Conservation (phyloP, 2,113 vertebrate species). For the Burhinus oedicnemus region DNA sequence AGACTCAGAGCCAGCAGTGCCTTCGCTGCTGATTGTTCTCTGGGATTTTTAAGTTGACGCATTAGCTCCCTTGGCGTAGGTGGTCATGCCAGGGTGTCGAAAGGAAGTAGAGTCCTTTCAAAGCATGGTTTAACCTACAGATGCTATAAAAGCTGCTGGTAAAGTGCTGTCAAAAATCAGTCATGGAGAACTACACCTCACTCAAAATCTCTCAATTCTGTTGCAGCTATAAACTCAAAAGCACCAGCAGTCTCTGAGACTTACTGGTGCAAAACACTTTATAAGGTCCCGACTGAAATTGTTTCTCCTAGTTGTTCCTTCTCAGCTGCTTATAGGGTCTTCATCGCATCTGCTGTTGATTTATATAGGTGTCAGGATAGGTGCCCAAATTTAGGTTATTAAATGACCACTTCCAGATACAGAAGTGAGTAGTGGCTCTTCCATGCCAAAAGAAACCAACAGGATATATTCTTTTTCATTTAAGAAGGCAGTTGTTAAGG, state of each 20-base stretch:
- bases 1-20: background rate
- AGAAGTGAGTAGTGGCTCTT: background rate
- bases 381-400: background rate
- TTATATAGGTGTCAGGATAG: background rate
- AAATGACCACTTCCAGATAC: background rate
- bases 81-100: background rate
- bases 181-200: background rate
- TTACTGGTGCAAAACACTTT: background rate
- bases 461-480: background rate
- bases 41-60: background rate
- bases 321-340: background rate
- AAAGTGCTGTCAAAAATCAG: background rate
- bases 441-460: background rate
- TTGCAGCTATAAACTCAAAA: background rate
- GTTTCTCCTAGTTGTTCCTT: background rate
- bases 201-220: background rate
- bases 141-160: background rate
- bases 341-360: background rate
- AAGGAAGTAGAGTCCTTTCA: background rate
- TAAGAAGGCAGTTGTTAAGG: background rate
- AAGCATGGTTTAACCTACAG: background rate
- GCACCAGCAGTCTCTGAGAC: background rate
- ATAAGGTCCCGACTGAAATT: background rate
- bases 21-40: background rate
- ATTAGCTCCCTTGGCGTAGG: background rate